Evolutionary conservation across 2,888 invertebrate genomes (phyloP), one percentile per base, ranked within the genome.

Genomic region (Schrankia costaestrigalis): DNA sequence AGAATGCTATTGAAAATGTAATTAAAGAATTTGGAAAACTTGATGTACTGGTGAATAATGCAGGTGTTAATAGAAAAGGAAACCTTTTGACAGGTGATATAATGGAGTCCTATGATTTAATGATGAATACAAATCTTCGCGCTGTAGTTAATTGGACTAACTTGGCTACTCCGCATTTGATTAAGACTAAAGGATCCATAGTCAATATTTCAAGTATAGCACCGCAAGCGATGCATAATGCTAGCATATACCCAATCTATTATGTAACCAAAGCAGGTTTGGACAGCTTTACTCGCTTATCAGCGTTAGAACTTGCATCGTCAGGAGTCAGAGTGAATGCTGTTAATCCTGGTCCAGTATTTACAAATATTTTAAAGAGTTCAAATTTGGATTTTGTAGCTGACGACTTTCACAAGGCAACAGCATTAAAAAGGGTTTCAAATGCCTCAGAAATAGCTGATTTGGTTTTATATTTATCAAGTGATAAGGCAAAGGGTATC

Each of bases 11-110:
- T 0, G 28, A 55, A 6, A 45, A 60, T 28, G 63, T 64, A 0
- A 36, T 71, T 0, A 34, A 54, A 0, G 45, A 48, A 8, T 71
- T 51, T 10, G 65, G 63, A 1, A 66, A 60, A 44, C 14, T 73
- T 0, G 69, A 71, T 17, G 27, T 72, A 0, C 48, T 71, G 0
- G 48, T 72, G 1, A 71, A 72, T 34, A 72, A 67, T 14, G 72
- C 71, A 12, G 71, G 62, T 0, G 46, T 65, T 8, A n/a, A 41
- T 1, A 41, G 41, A 27, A 24, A 12, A 13, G 43, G 39, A 8
- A 19, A 15, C 3, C 26, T 70, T 1, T 3, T 44, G 0, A 28
- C 46, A 1, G 52, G 46, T 0, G 15, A 46, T 1, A 17, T 52
- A 0, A 12, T 67, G 5, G 26, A 52, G 5, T 21, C 17, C 2